Evolutionary conservation across 1,140 invertebrate species (phyloP).

Genomic region (Frieseomelitta varia): DNA sequence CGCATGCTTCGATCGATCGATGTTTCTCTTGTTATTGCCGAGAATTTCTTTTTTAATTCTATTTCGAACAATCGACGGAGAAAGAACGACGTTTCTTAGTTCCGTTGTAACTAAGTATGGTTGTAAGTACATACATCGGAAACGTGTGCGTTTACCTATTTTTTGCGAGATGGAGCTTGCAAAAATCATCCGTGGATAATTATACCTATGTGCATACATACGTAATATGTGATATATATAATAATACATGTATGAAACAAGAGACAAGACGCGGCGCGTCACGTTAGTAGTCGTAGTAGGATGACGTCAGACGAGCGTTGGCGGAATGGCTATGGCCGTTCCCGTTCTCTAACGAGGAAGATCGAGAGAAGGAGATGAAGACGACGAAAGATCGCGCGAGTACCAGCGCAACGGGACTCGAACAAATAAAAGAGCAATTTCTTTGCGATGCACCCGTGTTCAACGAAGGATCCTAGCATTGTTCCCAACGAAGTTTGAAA

Average conservation of each 20-base stretch:
- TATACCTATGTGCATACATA: too few species aligned
- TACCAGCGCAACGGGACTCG: conserved; percentile 22
- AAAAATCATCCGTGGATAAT: neutral
- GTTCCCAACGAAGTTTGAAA: neutral
- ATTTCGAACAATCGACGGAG: neutral
- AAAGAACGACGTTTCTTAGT: neutral
- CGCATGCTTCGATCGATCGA: neutral
- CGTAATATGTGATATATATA: too few species aligned
- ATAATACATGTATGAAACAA: neutral
- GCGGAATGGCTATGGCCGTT: conserved; percentile 65
- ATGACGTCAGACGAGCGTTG: conserved; percentile 70
- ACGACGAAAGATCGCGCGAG: conserved; percentile 34
- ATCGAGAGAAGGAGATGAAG: conserved; percentile 51
- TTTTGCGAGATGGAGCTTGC: neutral
- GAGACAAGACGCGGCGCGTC: conserved; percentile 6
- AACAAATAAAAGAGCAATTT: conserved; percentile 16
- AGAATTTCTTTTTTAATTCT: neutral
- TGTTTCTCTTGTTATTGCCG: neutral
- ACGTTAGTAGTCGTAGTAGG: conserved; percentile 15
- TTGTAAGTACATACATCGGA: neutral
- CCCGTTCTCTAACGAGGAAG: conserved; percentile 57
- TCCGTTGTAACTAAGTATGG: neutral
- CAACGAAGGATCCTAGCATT: neutral
- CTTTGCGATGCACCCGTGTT: too few species aligned
- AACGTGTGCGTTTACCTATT: neutral